A percentile compares a stretch with the other conserved stretches of the same genome.
Conservation (phyloP, 1,140 invertebrate species). For the Euglossa dilemma region DNA sequence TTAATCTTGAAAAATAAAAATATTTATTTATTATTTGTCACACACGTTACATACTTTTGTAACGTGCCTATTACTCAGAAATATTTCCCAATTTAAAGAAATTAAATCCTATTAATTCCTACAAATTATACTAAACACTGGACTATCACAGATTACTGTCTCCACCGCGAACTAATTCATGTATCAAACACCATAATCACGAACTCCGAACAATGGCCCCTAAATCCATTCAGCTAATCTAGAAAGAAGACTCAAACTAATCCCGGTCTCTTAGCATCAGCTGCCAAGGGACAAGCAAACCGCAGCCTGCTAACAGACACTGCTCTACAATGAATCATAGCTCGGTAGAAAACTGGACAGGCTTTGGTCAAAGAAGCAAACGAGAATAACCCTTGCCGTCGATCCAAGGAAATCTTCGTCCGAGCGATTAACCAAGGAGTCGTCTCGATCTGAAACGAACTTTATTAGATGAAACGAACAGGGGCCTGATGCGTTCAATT, state of each 20-base stretch:
- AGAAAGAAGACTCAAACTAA: not conserved
- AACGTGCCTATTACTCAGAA: no score
- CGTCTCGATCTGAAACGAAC: not conserved
- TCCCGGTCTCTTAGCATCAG: not conserved
- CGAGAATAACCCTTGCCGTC: not conserved
- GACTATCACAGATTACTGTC: no score
- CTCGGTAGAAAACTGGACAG: not conserved
- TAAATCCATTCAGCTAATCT: not conserved
- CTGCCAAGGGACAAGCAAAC: not conserved
- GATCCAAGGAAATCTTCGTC: constrained; percentile 24
- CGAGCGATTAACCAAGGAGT: constrained; percentile 9
- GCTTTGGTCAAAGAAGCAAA: not conserved
- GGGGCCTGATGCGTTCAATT: constrained; percentile 40
- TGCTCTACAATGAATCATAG: not conserved
- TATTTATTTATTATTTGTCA: no score
- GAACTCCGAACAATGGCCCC: not conserved
- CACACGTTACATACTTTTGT: no score
- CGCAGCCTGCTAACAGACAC: not conserved
- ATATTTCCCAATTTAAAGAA: no score
- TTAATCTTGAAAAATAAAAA: no score
- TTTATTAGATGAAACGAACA: constrained; percentile 49
- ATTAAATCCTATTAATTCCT: no score
- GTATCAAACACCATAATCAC: not conserved
- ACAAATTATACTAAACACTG: no score
- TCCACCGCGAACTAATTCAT: not conserved